Evolutionary conservation across 2,888 invertebrate genomes (phyloP).

Genomic region (Scaptomyza polygonia): DNA sequence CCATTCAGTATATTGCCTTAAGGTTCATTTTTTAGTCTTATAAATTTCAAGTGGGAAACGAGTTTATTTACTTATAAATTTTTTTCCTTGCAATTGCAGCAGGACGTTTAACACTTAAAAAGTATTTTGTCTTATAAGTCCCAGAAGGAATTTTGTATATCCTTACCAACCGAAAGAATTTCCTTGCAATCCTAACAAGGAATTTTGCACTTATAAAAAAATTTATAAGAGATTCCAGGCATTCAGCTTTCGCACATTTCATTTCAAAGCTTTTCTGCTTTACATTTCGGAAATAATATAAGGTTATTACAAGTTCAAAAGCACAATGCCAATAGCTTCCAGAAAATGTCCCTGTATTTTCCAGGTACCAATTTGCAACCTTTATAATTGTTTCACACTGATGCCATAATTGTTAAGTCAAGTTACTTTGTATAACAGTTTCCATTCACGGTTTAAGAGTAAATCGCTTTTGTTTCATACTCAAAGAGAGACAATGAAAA

Average conservation of each 20-base stretch:
- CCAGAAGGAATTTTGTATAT: background rate
- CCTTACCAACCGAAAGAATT: background rate
- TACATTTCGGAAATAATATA: conserved; percentile 20
- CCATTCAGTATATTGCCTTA: background rate
- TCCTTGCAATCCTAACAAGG: background rate
- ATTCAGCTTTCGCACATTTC: background rate
- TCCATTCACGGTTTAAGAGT: conserved; percentile 4
- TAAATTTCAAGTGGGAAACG: background rate
- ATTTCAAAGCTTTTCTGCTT: background rate
- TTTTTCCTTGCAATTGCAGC: too few relatives aligned
- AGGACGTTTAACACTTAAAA: background rate
- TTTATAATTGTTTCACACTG: background rate
- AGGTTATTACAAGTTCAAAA: background rate
- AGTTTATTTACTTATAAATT: too few relatives aligned
- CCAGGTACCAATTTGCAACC: too few relatives aligned
- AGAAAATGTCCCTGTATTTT: too few relatives aligned
- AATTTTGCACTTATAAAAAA: background rate
- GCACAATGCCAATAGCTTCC: background rate
- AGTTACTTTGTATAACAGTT: conserved; percentile 38
- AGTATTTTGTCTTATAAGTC: background rate
- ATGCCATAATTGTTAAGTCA: conserved; percentile 17
- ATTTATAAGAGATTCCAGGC: background rate
- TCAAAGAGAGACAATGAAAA: background rate
- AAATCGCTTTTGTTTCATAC: background rate
- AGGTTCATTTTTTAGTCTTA: background rate